phyloP scores from a whole-genome alignment of 2,113 vertebrate genomes.

The Noturus placidus region DNA sequence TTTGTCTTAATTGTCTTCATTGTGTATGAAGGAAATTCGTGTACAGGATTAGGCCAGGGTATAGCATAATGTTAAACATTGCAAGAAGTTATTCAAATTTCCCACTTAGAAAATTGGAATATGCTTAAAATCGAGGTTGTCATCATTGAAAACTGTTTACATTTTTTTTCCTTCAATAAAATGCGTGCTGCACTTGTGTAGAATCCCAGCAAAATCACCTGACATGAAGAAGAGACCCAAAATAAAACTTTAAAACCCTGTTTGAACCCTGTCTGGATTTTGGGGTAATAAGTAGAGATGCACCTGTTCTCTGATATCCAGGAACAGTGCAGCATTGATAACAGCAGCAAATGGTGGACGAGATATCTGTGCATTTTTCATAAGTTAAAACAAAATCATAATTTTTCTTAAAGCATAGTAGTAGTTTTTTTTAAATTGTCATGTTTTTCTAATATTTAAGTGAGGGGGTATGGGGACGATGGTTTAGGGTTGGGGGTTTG shows the following conservation, averaged over 20 bases:
- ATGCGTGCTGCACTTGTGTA: neutral
- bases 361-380: no score
- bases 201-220: neutral
- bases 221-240: neutral
- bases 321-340: neutral
- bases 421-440: no score
- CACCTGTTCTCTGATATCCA: neutral
- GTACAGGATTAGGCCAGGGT: neutral
- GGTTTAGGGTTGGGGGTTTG: no score
- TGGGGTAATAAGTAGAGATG: neutral
- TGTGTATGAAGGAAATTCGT: neutral
- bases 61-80: neutral
- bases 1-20: no score
- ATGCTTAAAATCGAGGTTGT: neutral
- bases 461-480: no score
- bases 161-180: neutral
- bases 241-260: no score
- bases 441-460: no score
- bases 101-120: neutral
- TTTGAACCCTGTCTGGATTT: neutral
- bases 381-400: no score
- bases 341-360: no score
- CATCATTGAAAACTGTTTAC: neutral
- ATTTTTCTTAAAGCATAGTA: no score
- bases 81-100: neutral